Evolutionary conservation across 2,797 vertebrate genomes (phyloP).

Genomic region (Sternarchorhynchus goeldii): DNA sequence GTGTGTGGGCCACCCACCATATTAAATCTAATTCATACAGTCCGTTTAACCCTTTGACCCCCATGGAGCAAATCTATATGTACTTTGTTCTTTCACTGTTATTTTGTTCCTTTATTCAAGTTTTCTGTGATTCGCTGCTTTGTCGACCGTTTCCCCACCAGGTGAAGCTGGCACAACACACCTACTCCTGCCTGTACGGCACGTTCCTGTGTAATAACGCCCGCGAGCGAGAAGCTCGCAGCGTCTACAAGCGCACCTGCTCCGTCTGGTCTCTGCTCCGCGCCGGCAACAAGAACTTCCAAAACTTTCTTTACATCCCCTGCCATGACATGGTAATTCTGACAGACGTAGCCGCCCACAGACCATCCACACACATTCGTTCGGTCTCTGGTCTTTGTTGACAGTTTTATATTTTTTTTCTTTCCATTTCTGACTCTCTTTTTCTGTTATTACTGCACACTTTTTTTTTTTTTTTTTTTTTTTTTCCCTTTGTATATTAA

Average conservation of each 20-base stretch:
- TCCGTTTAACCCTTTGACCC: neutral
- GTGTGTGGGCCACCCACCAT: conserved; percentile 70
- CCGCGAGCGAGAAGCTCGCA: conserved; percentile 89
- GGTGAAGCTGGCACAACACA: conserved; percentile 99
- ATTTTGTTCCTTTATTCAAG: neutral
- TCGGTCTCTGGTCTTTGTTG: neutral
- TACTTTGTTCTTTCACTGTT: too few species aligned
- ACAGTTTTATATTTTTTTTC: too few species aligned
- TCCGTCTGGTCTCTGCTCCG: conserved; percentile 96
- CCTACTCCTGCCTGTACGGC: conserved; percentile 96
- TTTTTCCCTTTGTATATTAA: neutral
- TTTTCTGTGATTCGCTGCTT: neutral
- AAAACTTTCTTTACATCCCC: conserved; percentile 97
- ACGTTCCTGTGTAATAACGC: conserved; percentile 97
- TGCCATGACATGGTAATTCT: conserved; percentile 86
- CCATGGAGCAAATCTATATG: neutral
- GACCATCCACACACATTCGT: neutral
- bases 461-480: neutral
- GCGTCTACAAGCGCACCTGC: conserved; percentile 93
- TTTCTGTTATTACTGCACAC: neutral
- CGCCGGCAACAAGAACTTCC: conserved; percentile 96
- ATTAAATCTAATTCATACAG: neutral
- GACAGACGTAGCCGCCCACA: neutral
- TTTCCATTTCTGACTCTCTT: neutral
- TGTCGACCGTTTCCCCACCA: conserved; percentile 55